Evolutionary conservation across 2,797 vertebrate genomes (phyloP).

Genomic region (Philypnodon macrostomus): DNA sequence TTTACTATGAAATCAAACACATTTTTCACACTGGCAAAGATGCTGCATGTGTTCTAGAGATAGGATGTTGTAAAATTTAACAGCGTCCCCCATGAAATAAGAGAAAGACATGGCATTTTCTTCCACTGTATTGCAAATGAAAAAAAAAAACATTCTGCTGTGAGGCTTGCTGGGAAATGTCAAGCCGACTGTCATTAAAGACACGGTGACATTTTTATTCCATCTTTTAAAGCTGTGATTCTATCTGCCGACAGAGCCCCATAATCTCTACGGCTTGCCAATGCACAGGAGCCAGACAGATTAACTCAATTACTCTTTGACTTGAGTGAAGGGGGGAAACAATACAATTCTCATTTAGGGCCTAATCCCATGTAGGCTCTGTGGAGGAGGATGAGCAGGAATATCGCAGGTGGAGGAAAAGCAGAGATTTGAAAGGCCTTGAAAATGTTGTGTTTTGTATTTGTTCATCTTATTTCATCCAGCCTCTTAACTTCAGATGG

Average conservation of each 20-base stretch:
- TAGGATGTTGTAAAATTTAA: conserved; percentile 29
- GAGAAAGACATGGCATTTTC: conserved; percentile 46
- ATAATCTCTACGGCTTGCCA: conserved; percentile 57
- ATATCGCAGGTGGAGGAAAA: conserved; percentile 52
- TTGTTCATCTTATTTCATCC: conserved; percentile 62
- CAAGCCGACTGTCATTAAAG: conserved; percentile 67
- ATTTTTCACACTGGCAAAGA: neutral
- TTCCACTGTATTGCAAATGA: conserved; percentile 16
- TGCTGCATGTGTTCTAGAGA: neutral
- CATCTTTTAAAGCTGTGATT: conserved; percentile 60
- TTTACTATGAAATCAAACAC: too few species aligned
- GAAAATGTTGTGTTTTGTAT: conserved; percentile 53
- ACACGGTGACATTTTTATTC: conserved; percentile 69
- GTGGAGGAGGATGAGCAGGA: conserved; percentile 26
- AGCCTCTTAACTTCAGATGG: conserved; percentile 43
- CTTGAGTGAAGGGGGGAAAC: conserved; percentile 71
- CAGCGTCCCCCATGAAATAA: conserved; percentile 23
- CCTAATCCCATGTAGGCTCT: conserved; percentile 57
- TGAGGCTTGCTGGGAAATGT: conserved; percentile 67
- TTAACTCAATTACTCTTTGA: conserved; percentile 75
- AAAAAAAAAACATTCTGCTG: conserved; percentile 20
- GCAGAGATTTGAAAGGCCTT: conserved; percentile 23
- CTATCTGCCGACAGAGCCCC: conserved; percentile 54
- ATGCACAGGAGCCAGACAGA: conserved; percentile 61
- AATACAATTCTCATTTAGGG: conserved; percentile 67